Evolutionary conservation across 2,797 vertebrate genomes (phyloP), one percentile per base, ranked within the genome.

Genomic region (Miichthys miiuy): DNA sequence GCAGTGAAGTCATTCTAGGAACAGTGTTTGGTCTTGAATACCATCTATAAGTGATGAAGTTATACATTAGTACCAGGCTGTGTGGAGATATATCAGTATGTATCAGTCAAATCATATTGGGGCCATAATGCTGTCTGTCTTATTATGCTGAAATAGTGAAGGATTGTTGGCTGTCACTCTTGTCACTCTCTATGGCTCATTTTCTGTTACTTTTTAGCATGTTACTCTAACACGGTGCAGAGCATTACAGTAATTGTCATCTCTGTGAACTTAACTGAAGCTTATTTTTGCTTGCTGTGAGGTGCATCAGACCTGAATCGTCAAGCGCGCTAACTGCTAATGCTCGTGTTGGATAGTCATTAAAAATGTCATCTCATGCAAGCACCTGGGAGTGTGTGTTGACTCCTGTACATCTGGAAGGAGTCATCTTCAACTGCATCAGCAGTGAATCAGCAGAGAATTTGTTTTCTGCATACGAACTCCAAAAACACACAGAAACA

Each of bases 1-100:
- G 74, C 79, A 77, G 34, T 87, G 51, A 75, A 81, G 66, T 88
- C 68, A 70, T 48, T 91, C 88, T 51, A 86, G 85, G 88, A 86
- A 89, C 50, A 5, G 38, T 21, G 61, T 38, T 44, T 20, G 23
- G 52, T 60, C 56, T 4, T 67, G 21, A 84, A 58, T 47, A 38
- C 55, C 46, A 17, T 47, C 3, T 17, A 12, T 16, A 38, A 46
- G 23, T 77, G 46, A 10, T 52, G 62, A 30, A 58, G 69, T 46
- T 51, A 50, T 52, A 54, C 44, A 34, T 41, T 5, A 14, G 30
- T 55, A 51, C 11, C 51, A 55, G 63, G 44, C 21, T 60, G 44
- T 55, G 41, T 20, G 44, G 41, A 72, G 44, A 38, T 57, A 6
- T 46, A 63, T 65, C 30, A 18, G 44, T 41, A 56, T 17, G 11